These are phyloP conservation scores for Neogobius melanostomus DNA, from an alignment of 2,113 vertebrate species.

Conservation along the genomic window DNA sequence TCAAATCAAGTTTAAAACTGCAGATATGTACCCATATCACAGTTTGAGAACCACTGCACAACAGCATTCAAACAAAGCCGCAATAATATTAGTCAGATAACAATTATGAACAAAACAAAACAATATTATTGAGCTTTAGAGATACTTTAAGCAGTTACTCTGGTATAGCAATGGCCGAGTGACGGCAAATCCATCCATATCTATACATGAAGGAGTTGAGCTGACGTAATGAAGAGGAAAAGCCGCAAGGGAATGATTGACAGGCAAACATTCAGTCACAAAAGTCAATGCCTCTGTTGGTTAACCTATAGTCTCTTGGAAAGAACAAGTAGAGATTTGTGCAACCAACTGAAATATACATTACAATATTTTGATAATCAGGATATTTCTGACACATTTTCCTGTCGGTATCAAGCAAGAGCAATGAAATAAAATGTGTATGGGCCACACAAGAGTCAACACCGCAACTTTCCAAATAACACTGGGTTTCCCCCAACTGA, in stretches of 20 bases:
- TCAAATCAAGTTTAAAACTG: too few species aligned
- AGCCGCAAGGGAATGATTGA: neutral
- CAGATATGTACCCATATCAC: too few species aligned
- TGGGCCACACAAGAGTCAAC: slow-evolving; percentile 28
- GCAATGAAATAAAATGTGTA: neutral
- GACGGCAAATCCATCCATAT: neutral
- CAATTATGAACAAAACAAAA: too few species aligned
- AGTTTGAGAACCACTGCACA: too few species aligned
- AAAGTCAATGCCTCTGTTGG: neutral
- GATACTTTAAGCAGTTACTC: too few species aligned
- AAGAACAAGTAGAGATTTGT: neutral
- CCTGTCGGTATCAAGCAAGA: neutral
- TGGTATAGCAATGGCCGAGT: too few species aligned
- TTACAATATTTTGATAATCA: neutral
- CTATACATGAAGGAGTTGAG: neutral
- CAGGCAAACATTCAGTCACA: neutral
- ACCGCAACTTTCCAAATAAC: slow-evolving; percentile 46
- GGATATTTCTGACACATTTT: neutral
- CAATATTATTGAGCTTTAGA: too few species aligned
- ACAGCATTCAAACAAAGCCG: too few species aligned
- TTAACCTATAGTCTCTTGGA: neutral
- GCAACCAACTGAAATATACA: neutral
- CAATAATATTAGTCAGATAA: too few species aligned
- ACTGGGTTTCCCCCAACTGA: slow-evolving; percentile 25
- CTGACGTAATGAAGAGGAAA: neutral